A percentile compares a stretch with the other conserved stretches of the same genome.
phyloP scores from a whole-genome alignment of 2,113 vertebrate species.

The Eulacestoma nigropectus region DNA sequence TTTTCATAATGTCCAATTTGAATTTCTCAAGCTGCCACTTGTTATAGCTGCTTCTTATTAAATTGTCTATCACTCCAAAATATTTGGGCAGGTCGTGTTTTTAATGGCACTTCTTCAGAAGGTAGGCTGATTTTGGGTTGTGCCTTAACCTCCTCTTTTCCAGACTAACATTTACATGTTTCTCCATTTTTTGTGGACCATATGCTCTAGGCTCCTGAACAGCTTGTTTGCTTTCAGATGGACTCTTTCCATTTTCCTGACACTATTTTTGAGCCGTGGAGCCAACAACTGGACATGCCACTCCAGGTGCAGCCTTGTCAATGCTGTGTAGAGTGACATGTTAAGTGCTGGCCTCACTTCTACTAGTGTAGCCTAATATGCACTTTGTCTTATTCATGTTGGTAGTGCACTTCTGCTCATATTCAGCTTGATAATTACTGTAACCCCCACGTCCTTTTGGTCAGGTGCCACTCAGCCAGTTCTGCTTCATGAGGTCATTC shows the following conservation, averaged over 20 bases:
- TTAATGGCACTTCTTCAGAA: background rate
- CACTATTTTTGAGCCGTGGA: background rate
- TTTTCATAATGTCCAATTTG: background rate
- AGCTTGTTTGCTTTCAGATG: background rate
- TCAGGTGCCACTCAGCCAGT: background rate
- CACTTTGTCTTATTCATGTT: background rate
- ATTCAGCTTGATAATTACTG: background rate
- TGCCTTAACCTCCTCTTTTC: background rate
- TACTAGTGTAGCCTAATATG: background rate
- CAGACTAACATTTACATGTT: background rate
- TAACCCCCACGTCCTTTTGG: background rate
- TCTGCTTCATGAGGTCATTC: background rate
- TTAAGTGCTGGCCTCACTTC: background rate
- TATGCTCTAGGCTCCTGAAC: background rate
- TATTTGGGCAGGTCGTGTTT: background rate
- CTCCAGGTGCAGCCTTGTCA: background rate
- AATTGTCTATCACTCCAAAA: background rate
- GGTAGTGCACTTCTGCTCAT: background rate
- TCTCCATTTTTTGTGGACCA: background rate
- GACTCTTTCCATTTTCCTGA: background rate
- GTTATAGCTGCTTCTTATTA: background rate
- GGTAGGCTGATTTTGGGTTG: background rate
- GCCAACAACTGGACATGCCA: background rate
- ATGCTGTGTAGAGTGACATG: background rate
- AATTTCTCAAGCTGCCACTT: background rate